Evolutionary conservation across 2,888 invertebrate genomes (phyloP), one percentile per base, ranked within the genome.

Genomic region (Sphinx pinastri): DNA sequence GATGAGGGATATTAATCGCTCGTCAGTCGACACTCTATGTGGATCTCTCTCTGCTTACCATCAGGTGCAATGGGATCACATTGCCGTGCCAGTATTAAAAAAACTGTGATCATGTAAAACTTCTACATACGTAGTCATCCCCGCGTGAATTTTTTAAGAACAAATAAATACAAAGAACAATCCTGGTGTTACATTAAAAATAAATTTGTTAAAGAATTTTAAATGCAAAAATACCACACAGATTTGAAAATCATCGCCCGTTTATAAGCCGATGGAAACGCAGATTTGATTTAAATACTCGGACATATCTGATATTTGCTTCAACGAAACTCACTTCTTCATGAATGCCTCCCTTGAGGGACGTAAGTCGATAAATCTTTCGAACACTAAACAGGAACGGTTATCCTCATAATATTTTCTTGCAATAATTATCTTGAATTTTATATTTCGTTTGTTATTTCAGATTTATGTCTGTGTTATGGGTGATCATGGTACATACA

Each of bases 401-500:
- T 47, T 16, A 54, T 63, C 45, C n/a, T n/a, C 45, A 38, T 67
- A 19, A 66, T 19, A 16, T 55, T 19, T 16, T 19, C 55, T 55
- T 19, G 19, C 19, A 55, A 19, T 55, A 55, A 68, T 54, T 12
- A n/a, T 47, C 38, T 54, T 57, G 60, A 68, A n/a, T 52, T 70
- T 70, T 16, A 14, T 38, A 68, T 12, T 51, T 45, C 25, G 63
- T n/a, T 38, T 67, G n/a, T 71, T 47, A 71, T 71, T 73, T 71
- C 80, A 94, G 94, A 77, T 97, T 97, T 71, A 92, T 97, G 81
- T 97, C 97, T 2, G 95, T 97, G 71, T 94, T 96, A 11, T 97
- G 97, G 97, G 97, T 97, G 69, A 97, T 97, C 78, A 95, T 97
- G 95, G 97, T 97, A 54, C 97, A 97, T 86, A 97, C 97, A 0